phyloP scores from a whole-genome alignment of 2,888 invertebrate genomes.

The Hirtodrosophila alboralis region DNA sequence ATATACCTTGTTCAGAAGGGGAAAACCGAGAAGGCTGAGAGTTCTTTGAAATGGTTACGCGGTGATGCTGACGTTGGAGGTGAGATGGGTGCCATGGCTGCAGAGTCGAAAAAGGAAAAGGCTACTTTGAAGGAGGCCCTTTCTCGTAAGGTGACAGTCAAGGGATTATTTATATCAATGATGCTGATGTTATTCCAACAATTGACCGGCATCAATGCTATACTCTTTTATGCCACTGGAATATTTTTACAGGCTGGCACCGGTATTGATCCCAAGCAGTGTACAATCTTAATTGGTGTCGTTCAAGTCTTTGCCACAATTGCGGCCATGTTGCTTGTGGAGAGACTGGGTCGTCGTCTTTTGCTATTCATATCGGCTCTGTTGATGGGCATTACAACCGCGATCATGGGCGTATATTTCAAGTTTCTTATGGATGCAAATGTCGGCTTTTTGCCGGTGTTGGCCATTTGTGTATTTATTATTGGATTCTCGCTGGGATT shows the following conservation, averaged over 20 bases:
- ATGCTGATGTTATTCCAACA: conserved; percentile 95
- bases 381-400: conserved; percentile 88
- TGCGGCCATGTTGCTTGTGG: conserved; percentile 89
- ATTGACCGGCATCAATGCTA: conserved; percentile 91
- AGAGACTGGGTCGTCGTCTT: conserved; percentile 90
- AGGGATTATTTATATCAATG: conserved; percentile 88
- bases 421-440: conserved; percentile 57
- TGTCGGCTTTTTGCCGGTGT: conserved; percentile 89
- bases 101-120: conserved; percentile 58
- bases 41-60: conserved; percentile 88
- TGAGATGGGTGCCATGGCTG: conserved; percentile 82
- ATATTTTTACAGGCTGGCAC: conserved; percentile 86
- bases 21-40: conserved; percentile 87
- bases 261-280: conserved; percentile 83
- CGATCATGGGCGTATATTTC: conserved; percentile 89
- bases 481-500: conserved; percentile 91
- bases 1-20: conserved; percentile 87
- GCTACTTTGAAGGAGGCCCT: conserved; percentile 85
- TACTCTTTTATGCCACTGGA: conserved; percentile 89
- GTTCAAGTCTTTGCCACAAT: conserved; percentile 89
- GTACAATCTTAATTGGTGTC: conserved; percentile 90
- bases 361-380: conserved; percentile 89
- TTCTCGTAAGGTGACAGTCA: conserved; percentile 85
- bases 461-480: conserved; percentile 90
- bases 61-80: conserved; percentile 88